Base-by-base conservation (phyloP, 2,797 vertebrate species). In the Silurus lanzhouensis region DNA sequence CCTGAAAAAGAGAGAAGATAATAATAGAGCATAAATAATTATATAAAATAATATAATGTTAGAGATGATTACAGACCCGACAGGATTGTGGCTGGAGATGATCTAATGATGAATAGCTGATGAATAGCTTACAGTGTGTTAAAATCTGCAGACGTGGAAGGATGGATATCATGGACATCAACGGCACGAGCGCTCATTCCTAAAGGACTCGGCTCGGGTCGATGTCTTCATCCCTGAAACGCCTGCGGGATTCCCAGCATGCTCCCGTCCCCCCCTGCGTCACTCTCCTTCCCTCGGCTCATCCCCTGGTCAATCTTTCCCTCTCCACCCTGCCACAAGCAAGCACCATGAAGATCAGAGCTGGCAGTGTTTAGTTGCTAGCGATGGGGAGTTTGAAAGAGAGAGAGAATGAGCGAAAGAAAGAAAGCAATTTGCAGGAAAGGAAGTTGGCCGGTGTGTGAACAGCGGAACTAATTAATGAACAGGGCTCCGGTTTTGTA, bases 391-490 rank as follows among this genome's bases (percentile, higher is more conserved):
- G 75, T 52, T 52, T 52, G 48, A 38, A 86, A 76, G 38, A 31
- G 15, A 83, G 63, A 71, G 46, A 9, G 48, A 86, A 71, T n/a
- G 58, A 63, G 84, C 63, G n/a, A 86, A 46, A 87, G 81, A 85
- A 87, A 90, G 64, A 92, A 85, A 89, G 87, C 60, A 61, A 60
- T 82, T 82, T 77, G 77, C 22, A 55, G 89, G 88, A 86, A 85
- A 90, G 88, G 86, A 90, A 84, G 88, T 89, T 78, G 83, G 71
- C 90, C 93, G 84, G 86, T 82, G 91, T 87, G 92, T 87, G 61
- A 88, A 88, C 89, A 90, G 90, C 89, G 91, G 92, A 93, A 94
- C 92, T 93, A 94, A 94, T 94, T 92, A 93, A 93, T 88, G 84
- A 92, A 84, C 89, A 6, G n/a, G 88, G 88, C 91, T 90, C 78